Evolutionary conservation across 2,797 vertebrate genomes (phyloP).

Genomic region (Characodon lateralis): DNA sequence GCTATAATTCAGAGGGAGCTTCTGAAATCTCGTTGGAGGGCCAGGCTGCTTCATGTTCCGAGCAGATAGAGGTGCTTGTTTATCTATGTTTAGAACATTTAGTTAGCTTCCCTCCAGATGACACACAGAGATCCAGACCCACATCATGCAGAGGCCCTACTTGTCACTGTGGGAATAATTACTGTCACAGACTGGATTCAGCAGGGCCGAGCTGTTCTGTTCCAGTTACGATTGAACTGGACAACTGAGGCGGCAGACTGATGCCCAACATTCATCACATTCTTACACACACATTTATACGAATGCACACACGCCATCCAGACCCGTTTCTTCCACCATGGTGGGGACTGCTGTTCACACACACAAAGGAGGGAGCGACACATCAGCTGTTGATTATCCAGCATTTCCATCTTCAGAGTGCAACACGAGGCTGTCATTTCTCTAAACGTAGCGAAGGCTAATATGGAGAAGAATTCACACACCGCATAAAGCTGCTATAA

Average conservation of each 20-base stretch:
- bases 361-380: slow-evolving; percentile 39
- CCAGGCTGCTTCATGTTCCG: slow-evolving; percentile 7
- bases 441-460: background rate
- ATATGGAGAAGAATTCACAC: background rate
- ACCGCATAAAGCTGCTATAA: background rate
- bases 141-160: background rate
- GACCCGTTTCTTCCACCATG: slow-evolving; percentile 46
- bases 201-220: slow-evolving; percentile 23
- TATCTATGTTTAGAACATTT: slow-evolving; percentile 24
- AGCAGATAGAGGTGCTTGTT: slow-evolving; percentile 4
- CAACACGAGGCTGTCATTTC: background rate
- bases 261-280: slow-evolving; percentile 34
- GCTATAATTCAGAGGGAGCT: slow-evolving; percentile 15
- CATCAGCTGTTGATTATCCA: slow-evolving; percentile 38
- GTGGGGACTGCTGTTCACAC: slow-evolving; percentile 15
- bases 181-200: slow-evolving; percentile 28
- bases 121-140: background rate
- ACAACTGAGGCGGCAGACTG: slow-evolving; percentile 49
- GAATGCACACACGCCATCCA: background rate
- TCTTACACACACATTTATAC: slow-evolving; percentile 15
- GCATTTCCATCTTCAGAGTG: background rate
- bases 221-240: slow-evolving; percentile 23
- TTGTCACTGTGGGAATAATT: slow-evolving; percentile 15
- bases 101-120: slow-evolving; percentile 14
- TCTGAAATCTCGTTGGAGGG: slow-evolving; percentile 17